Evolutionary conservation across 1,140 invertebrate genomes (phyloP).

Genomic region (Acromyrmex echinatior): DNA sequence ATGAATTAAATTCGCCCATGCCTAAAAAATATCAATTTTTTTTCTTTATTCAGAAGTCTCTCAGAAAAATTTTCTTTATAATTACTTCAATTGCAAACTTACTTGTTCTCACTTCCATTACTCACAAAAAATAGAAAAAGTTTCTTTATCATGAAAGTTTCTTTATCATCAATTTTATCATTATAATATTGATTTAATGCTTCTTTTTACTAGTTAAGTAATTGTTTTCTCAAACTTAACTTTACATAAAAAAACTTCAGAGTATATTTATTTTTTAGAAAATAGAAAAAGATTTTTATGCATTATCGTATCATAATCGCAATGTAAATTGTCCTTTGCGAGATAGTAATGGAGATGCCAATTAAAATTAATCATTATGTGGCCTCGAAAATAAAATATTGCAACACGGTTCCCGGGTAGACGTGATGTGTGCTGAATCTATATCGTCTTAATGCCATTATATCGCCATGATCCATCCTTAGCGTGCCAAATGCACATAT

Average conservation of each 20-base stretch:
- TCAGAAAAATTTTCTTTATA: neutral
- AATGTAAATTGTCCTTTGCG: neutral
- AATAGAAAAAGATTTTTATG: neutral
- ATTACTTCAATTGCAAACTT: neutral
- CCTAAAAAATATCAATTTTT: constrained; percentile 50
- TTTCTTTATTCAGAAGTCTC: neutral
- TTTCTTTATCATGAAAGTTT: neutral
- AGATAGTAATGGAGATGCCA: neutral
- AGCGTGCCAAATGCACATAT: neutral
- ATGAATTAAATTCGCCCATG: neutral
- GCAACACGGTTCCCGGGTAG: constrained; percentile 36
- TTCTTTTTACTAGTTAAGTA: neutral
- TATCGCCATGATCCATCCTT: constrained; percentile 30
- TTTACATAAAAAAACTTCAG: neutral
- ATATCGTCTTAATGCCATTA: constrained; percentile 57
- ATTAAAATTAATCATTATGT: constrained; percentile 39
- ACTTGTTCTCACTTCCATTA: neutral
- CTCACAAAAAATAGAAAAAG: neutral
- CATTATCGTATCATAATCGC: neutral
- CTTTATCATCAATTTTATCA: neutral
- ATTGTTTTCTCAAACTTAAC: neutral
- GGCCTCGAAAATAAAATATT: constrained; percentile 57
- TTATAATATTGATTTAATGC: neutral
- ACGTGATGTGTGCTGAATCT: constrained; percentile 71
- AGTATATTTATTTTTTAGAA: neutral